phyloP scores from a whole-genome alignment of 2,113 vertebrate genomes.

The Brachyhypopomus gauderio region DNA sequence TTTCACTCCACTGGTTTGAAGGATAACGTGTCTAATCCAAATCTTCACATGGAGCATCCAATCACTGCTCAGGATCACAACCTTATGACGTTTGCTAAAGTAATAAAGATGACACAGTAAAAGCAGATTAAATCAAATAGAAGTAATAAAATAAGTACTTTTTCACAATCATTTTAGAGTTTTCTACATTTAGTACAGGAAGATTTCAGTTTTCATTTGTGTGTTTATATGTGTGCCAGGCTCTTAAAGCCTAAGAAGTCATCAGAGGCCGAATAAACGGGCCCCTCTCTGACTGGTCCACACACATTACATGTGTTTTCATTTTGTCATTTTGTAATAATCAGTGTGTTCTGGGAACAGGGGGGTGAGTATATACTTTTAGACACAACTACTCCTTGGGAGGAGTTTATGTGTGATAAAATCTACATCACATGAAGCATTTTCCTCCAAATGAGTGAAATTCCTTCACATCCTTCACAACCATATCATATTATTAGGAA shows the following conservation, averaged over 20 bases:
- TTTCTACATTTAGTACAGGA: background rate
- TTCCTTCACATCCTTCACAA: background rate
- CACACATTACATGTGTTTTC: background rate
- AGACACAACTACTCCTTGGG: too few species aligned
- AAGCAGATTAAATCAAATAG: too few species aligned
- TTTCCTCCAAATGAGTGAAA: background rate
- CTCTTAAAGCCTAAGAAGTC: constrained; percentile 33
- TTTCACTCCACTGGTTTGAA: background rate
- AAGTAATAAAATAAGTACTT: background rate
- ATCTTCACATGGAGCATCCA: background rate
- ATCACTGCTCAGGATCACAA: background rate
- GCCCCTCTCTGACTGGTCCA: background rate
- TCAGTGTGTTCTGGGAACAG: background rate
- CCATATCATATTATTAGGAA: too few species aligned
- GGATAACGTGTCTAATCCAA: background rate
- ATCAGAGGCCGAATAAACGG: background rate
- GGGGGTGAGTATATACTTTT: background rate
- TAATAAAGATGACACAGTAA: background rate
- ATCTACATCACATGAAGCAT: too few species aligned
- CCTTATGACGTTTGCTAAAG: background rate
- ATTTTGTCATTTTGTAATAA: constrained; percentile 26
- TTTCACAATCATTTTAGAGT: background rate
- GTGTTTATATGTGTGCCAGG: background rate
- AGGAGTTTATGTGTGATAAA: too few species aligned
- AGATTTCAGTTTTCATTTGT: background rate